Base-by-base conservation (phyloP, 2,113 vertebrate species). In the Calypte anna region DNA sequence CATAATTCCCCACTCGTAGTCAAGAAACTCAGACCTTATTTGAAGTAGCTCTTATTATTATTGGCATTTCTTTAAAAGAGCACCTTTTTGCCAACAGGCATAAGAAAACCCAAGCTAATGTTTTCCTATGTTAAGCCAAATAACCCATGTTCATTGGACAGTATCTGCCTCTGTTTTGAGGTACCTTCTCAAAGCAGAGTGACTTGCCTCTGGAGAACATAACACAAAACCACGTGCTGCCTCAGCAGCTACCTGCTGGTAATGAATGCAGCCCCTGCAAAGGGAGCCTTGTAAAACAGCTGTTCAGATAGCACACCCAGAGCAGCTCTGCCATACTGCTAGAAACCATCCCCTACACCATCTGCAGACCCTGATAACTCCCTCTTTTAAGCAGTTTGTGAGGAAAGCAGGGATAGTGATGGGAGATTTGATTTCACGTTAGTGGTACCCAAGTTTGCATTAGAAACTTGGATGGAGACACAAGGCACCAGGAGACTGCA, bases 41-140 rank as follows among this genome's bases (percentile, higher is more conserved):
- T 96, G 85, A 97, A 96, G 90, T 90, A 96, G 88, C 31, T 95
- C 68, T 93, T 95, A 88, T 94, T 95, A 91, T 88, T 95, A 91
- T 54, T 96, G 91, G 94, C 94, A 90, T 88, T 96, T 93, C 83
- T 91, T 93, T 88, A 91, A 77, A 95, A 95, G 93, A 88, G 80
- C 9, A 62, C 77, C 64, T 89, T 91, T 93, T 83, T 82, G 95
- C 88, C 95, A 95, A 88, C 72, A 85, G 84, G 69, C 76, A 68
- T 63, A 84, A 94, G 91, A 96, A 93, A 95, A 87, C 77, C 75
- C 63, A 59, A 93, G 70, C 66, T 89, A 58, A 89, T 82, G 53
- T 94, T 96, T 97, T 95, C 3, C 4, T 68, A 74, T 10, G n/a
- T 74, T 86, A 82, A 93, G 76, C 73, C 79, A 96, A 94, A 46